Evolutionary conservation across 1,140 invertebrate species (phyloP).

Genomic region (Drosophila paulistorum): DNA sequence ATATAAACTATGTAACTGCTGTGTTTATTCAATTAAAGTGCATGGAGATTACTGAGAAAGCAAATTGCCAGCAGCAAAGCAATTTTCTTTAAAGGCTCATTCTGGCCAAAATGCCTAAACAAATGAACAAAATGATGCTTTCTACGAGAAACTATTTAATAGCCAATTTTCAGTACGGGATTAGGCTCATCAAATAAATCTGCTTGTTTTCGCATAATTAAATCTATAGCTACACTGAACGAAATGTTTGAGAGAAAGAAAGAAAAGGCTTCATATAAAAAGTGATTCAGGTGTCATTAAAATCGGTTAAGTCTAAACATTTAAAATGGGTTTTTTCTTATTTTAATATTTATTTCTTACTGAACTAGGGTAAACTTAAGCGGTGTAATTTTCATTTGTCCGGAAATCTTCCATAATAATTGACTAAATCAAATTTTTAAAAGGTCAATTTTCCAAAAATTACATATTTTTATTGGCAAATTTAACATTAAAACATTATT

Average conservation of each 20-base stretch:
- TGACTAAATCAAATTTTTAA: too few relatives aligned
- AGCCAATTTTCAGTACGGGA: conserved; percentile 10
- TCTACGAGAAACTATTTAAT: conserved; percentile 7
- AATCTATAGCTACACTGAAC: neutral
- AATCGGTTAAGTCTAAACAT: too few relatives aligned
- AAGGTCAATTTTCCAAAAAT: too few relatives aligned
- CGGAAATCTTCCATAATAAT: too few relatives aligned
- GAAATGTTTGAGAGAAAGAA: neutral
- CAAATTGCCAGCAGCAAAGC: conserved; percentile 53
- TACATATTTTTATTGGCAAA: too few relatives aligned
- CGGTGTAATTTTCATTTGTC: too few relatives aligned
- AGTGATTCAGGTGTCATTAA: too few relatives aligned
- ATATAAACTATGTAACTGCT: conserved; percentile 73
- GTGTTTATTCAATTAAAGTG: conserved; percentile 76
- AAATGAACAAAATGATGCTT: conserved; percentile 8
- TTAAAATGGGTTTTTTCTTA: too few relatives aligned
- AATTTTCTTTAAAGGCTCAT: conserved; percentile 47
- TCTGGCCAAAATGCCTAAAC: conserved; percentile 41
- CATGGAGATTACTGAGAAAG: conserved; percentile 41
- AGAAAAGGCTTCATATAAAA: too few relatives aligned
- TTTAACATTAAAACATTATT: too few relatives aligned
- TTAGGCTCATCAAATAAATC: conserved; percentile 16
- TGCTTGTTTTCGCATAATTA: conserved; percentile 13
- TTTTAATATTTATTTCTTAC: too few relatives aligned
- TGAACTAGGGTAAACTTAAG: too few relatives aligned